Percentiles rank a stretch among this genome's conserved stretches.
Evolutionary conservation across 2,888 invertebrate genomes (phyloP).

Genomic region (Autographa gamma): DNA sequence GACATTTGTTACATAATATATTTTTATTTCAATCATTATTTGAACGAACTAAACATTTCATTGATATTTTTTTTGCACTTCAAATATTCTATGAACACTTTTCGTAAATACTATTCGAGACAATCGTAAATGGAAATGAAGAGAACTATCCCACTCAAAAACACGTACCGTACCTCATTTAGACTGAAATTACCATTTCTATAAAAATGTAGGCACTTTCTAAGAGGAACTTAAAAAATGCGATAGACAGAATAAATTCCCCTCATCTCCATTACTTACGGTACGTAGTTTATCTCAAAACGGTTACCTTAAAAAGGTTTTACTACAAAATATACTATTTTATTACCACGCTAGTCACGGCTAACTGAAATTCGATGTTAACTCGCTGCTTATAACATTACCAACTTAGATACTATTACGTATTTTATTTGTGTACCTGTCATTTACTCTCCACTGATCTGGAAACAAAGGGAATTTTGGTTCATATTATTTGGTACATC

Average conservation of each 20-base stretch:
- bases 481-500: constrained; percentile 13
- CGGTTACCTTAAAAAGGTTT: constrained; percentile 53
- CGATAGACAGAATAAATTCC: constrained; percentile 49
- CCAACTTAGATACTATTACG: constrained; percentile 12
- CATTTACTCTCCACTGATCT: constrained; percentile 28
- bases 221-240: constrained; percentile 48
- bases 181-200: constrained; percentile 41
- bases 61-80: neutral
- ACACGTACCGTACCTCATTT: constrained; percentile 43
- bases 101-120: constrained; percentile 4
- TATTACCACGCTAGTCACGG: constrained; percentile 50
- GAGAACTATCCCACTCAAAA: constrained; percentile 29
- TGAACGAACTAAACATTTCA: no score
- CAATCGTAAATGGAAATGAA: constrained; percentile 19
- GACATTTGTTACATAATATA: no score
- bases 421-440: constrained; percentile 47
- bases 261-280: constrained; percentile 57
- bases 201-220: constrained; percentile 52
- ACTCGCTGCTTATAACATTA: constrained; percentile 20
- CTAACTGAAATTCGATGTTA: constrained; percentile 52
- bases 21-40: no score
- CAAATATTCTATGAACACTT: neutral
- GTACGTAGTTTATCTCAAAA: constrained; percentile 54
- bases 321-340: constrained; percentile 43
- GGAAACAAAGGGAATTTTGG: neutral